phyloP scores from a whole-genome alignment of 2,797 vertebrate genomes.

The Prunella strophiata region DNA sequence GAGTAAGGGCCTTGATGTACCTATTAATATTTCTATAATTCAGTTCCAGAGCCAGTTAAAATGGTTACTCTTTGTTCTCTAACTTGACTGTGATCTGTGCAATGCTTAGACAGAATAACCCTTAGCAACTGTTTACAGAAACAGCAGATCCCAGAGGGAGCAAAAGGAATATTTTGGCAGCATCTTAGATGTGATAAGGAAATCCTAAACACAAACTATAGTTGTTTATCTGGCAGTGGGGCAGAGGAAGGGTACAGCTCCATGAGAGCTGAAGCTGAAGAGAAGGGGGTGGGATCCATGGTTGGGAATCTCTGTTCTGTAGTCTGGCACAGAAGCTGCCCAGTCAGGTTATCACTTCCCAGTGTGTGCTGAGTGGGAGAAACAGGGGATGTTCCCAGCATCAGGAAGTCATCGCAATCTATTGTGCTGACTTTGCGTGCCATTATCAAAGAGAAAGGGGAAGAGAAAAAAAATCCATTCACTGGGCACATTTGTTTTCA shows the following conservation, averaged over 20 bases:
- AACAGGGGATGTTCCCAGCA: conserved; percentile 18
- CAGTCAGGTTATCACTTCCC: background rate
- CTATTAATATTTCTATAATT: background rate
- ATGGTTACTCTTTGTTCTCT: background rate
- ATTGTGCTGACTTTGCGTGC: conserved; percentile 19
- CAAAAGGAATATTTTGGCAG: background rate
- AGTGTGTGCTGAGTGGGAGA: background rate
- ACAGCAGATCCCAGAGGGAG: background rate
- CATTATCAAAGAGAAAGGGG: conserved; percentile 2
- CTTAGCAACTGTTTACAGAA: background rate
- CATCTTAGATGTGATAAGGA: background rate
- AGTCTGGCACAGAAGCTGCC: background rate
- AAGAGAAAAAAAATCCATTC: background rate
- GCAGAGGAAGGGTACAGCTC: background rate
- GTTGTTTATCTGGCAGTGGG: background rate
- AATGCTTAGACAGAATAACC: background rate
- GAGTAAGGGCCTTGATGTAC: background rate
- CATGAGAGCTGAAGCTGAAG: background rate
- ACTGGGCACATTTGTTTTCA: conserved; percentile 39
- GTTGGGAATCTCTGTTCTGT: background rate
- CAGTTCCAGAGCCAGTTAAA: background rate
- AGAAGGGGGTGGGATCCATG: background rate
- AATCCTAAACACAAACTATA: background rate
- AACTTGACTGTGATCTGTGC: background rate
- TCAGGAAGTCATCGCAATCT: background rate